Base-by-base conservation (phyloP, 2,797 vertebrate species). In the Anas flavirostris region DNA sequence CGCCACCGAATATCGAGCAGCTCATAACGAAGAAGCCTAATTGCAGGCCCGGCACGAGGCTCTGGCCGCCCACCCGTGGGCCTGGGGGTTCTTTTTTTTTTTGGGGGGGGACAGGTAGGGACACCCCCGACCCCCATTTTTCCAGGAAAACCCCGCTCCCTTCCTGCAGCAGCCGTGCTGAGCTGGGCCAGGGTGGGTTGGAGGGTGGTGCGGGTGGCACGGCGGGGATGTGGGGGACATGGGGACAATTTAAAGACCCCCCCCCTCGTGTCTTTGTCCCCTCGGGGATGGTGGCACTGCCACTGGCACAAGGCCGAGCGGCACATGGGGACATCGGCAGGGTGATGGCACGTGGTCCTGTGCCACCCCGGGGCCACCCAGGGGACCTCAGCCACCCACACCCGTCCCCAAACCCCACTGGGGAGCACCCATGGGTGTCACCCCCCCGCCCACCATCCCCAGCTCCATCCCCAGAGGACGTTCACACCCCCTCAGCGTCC, bases 301-400 rank as follows among this genome's bases (percentile, higher is more conserved):
- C 43, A 43, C 3, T 19, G 46, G 46, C 46, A 23, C 21, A 22
- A 48, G 46, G 46, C 46, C 25, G 50, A 52, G 23, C 4, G 50
- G 55, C 58, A 31, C 11, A 5, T 4, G 17, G 35, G 76, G 76
- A 17, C 2, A 5, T 26, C 50, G 25, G 50, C 33, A 3, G 56
- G 56, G 56, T 43, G 44, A 3, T 3, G 18, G 23, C 4, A 3
- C 7, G 1, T 26, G 1, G 22, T 5, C 44, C 46, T 2, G 3
- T 4, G 43, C 18, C 56, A 12, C 25, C 67, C 31, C 4, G 44
- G 55, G 2, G 10, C 66, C 55, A 28, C 23, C 2, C 17, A 8
- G 56, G 23, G 37, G 21, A 44, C 31, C 26, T 16, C 0, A 5
- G 48, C 35, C 58, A 15, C 67, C 66, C 9, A 1, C 7, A 9